Evolutionary conservation across 2,888 invertebrate genomes (phyloP).

Genomic region (Rotaria socialis): DNA sequence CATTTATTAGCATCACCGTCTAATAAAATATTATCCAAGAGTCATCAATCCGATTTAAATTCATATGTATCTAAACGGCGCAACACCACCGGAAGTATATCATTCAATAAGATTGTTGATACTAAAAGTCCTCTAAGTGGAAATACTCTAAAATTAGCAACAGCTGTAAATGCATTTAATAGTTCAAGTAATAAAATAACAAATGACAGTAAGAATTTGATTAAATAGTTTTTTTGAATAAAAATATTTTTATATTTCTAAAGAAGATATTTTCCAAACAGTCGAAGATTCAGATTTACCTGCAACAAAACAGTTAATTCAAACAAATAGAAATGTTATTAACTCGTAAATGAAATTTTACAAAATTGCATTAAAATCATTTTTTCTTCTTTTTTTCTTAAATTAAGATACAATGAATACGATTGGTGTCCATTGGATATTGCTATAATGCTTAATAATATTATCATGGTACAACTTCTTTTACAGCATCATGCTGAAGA

Average conservation of each 20-base stretch:
- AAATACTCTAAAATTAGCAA: not conserved
- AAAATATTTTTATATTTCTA: not conserved
- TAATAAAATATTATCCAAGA: not conserved
- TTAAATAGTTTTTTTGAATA: not conserved
- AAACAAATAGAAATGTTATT: not conserved
- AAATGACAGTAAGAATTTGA: not conserved
- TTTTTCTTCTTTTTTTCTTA: not conserved
- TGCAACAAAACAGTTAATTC: constrained; percentile 3
- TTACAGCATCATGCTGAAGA: constrained; percentile 9
- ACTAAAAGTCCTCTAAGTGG: not conserved
- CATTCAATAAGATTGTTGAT: not conserved
- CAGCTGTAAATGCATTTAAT: not conserved
- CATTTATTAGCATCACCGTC: too few relatives aligned
- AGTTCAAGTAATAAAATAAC: not conserved
- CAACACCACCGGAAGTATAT: constrained; percentile 28
- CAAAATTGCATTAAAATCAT: not conserved
- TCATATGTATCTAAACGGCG: not conserved
- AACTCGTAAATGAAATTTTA: not conserved
- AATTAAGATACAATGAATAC: constrained; percentile 2
- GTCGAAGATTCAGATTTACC: constrained; percentile 14
- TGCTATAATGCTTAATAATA: constrained; percentile 30
- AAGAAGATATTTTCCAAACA: constrained; percentile 2
- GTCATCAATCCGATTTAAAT: constrained; percentile 7
- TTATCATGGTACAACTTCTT: not conserved
- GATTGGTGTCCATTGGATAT: constrained; percentile 35